Evolutionary conservation across 2,888 invertebrate species (phyloP).

Genomic region (Drepanosiphum platanoidis): DNA sequence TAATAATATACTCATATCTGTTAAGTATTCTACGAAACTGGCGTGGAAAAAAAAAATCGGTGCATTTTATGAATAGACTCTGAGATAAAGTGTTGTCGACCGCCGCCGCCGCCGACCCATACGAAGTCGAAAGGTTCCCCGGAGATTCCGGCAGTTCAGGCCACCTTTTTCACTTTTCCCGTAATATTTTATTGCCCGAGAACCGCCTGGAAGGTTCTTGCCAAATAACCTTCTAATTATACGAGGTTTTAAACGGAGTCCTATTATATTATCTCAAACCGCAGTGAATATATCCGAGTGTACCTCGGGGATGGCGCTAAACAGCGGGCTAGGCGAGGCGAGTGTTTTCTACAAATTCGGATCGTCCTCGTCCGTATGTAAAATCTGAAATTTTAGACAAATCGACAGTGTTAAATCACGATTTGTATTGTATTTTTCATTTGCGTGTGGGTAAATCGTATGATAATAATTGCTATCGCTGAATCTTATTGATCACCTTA

Average conservation of each 20-base stretch:
- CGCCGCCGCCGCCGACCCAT: not conserved
- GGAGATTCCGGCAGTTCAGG: slow-evolving; percentile 12
- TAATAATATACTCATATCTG: not conserved
- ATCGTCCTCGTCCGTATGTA: too few relatives aligned
- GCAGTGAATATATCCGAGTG: not conserved
- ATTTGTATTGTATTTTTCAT: too few relatives aligned
- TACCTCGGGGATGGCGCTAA: too few relatives aligned
- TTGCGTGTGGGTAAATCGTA: too few relatives aligned
- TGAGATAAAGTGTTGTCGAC: slow-evolving; percentile 38
- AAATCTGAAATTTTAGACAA: too few relatives aligned
- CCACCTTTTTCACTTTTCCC: slow-evolving; percentile 51
- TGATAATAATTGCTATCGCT: too few relatives aligned
- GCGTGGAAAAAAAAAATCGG: not conserved
- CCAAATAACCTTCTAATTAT: slow-evolving; percentile 34
- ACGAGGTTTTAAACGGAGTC: slow-evolving; percentile 40
- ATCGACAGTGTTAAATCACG: too few relatives aligned
- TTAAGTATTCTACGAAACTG: not conserved
- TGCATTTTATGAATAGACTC: slow-evolving; percentile 33
- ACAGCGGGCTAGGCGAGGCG: too few relatives aligned
- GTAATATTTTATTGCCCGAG: slow-evolving; percentile 52
- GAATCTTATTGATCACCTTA: too few relatives aligned
- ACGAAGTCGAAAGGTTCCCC: slow-evolving; percentile 26
- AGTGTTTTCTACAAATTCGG: too few relatives aligned
- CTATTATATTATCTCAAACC: slow-evolving; percentile 1
- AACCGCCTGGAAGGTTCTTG: slow-evolving; percentile 41